Evolutionary conservation across 2,797 vertebrate species (phyloP), one percentile per base, ranked within the genome.

Genomic region (Borostomias antarcticus): DNA sequence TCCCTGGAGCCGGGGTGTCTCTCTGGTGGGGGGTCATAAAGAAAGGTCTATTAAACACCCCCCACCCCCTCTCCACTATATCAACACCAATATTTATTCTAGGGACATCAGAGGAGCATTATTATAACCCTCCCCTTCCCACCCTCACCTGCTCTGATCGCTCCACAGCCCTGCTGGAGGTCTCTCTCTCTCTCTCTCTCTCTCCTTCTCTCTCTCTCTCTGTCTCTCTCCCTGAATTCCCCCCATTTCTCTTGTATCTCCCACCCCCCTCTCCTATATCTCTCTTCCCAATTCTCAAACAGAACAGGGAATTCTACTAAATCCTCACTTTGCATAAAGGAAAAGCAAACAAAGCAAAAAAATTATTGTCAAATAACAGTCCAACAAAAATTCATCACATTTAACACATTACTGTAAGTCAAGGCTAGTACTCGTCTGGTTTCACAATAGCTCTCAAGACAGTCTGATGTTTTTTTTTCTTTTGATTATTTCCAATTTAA

Each of bases 1-100:
- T 81, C 65, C 61, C 67, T 43, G 75, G 73, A 60, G 58, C 64
- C 37, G 10, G 68, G 72, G 72, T 29, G 43, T 60, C 74, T 61
- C 48, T 57, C 69, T 70, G 57, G 58, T 79, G 56, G n/a, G 68
- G 62, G 76, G 74, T 86, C 85, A 83, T 51, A 74, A 75, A 74
- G 74, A 86, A 71, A 81, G 66, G 76, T 79, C 79, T 80, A 82
- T 85, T 82, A 76, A 62, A 58, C 58, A 56, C 66, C 59, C 15
- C 40, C 40, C n/a, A 26, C 43, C 8, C 28, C 43, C 26, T 3
- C 56, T 26, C 80, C 86, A 82, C 74, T 85, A 79, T 86, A 85
- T 79, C 81, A 76, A 74, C 72, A 76, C 70, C 80, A 70, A 81
- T 89, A 88, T 92, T 89, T 91, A 85, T 83, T 72, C 79, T 68